Percentiles rank a stretch among this genome's conserved stretches.
Conservation (phyloP, 2,797 vertebrate species). For the Betta splendens region DNA sequence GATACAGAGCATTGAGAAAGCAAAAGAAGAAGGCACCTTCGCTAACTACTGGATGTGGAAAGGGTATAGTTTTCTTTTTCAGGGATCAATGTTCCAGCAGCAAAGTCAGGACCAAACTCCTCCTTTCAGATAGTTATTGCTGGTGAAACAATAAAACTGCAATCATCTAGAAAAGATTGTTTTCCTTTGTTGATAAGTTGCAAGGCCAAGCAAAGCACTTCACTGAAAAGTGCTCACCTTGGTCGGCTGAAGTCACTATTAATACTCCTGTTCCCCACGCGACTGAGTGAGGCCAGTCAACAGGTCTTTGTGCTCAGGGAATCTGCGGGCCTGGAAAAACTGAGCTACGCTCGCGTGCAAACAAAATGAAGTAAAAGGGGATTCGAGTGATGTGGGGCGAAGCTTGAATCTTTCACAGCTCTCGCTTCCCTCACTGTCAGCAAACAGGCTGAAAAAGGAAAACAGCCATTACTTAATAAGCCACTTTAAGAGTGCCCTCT, state of each 20-base stretch:
- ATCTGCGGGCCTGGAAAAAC: slow-evolving; percentile 47
- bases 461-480: slow-evolving; percentile 78
- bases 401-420: slow-evolving; percentile 57
- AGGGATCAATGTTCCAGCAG: not conserved
- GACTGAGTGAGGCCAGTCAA: slow-evolving; percentile 29
- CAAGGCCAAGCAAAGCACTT: slow-evolving; percentile 1
- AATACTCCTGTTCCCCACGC: slow-evolving; percentile 1
- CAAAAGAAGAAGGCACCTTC: not conserved
- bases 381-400: slow-evolving; percentile 64
- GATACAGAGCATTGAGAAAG: slow-evolving; percentile 2
- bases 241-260: slow-evolving; percentile 34
- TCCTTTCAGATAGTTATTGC: not conserved
- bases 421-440: slow-evolving; percentile 53
- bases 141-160: not conserved
- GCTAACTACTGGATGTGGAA: not conserved
- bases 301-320: slow-evolving; percentile 39
- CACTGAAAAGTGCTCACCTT: slow-evolving; percentile 22
- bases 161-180: not conserved
- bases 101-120: not conserved
- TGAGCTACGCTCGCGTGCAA: slow-evolving; percentile 42
- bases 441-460: slow-evolving; percentile 70
- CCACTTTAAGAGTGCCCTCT: slow-evolving; percentile 72
- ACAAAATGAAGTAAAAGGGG: slow-evolving; percentile 57
- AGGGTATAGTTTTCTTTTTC: slow-evolving; percentile 1
- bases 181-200: not conserved